Conservation (phyloP, 1,140 invertebrate genomes). For the Conus ventricosus region DNA sequence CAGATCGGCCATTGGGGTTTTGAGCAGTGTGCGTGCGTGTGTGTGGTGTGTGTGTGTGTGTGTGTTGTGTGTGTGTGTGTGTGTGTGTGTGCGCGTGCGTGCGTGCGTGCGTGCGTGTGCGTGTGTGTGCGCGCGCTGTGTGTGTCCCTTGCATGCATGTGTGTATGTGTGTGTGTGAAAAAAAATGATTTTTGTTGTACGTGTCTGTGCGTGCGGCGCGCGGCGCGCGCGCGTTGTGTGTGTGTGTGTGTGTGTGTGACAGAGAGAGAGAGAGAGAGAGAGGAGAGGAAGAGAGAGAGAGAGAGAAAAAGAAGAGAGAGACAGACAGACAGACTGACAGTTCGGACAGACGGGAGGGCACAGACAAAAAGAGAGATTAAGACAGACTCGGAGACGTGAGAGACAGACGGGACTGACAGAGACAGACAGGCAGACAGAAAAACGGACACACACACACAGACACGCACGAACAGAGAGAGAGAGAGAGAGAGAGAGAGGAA, state of each 20-base stretch:
- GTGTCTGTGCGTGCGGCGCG: neutral
- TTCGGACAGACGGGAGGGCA: neutral
- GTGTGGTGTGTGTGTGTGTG: neutral
- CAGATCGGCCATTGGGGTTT: neutral
- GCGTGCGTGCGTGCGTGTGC: neutral
- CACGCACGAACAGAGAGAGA: neutral
- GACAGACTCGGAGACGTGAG: neutral
- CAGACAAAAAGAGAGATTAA: neutral
- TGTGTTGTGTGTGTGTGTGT: conserved; percentile 9
- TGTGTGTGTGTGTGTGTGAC: neutral
- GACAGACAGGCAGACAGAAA: neutral
- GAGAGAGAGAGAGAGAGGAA: too few relatives aligned
- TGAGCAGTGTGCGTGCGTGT: neutral
- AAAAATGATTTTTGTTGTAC: neutral
- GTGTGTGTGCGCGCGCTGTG: neutral
- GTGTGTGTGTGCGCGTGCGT: neutral
- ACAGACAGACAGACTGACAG: neutral
- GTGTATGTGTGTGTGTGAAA: neutral
- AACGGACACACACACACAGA: neutral
- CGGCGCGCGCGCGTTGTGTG: neutral
- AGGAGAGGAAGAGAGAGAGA: neutral
- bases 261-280: neutral
- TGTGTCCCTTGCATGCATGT: neutral
- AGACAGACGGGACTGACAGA: neutral
- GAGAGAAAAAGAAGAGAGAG: neutral